Base-by-base conservation (phyloP, 2,888 invertebrate species). In the Caenorhabditis panamensis region DNA sequence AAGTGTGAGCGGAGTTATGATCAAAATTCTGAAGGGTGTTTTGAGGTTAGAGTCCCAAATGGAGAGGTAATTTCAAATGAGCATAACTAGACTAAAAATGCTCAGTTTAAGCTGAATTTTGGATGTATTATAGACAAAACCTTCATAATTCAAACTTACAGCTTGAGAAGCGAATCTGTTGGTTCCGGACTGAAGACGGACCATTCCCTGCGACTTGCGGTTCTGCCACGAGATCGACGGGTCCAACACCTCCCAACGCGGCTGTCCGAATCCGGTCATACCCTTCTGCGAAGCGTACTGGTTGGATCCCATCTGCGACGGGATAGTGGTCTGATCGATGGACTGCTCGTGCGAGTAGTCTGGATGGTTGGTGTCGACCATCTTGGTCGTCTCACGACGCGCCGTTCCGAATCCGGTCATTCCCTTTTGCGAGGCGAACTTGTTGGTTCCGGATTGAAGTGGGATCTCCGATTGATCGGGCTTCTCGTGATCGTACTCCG, bases 261-360 rank as follows among this genome's bases (percentile, higher is more conserved):
- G 85, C 79, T 90, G 90, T 76, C 91, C 91, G 84, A 91, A 90
- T 59, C 89, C 84, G 68, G 91, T 91, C 90, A 91, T 91, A 53
- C 84, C 84, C 89, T 89, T 90, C 84, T 90, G 91, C 58, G 89
- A 89, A 22, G 90, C 91, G 82, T 88, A 91, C 76, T 89, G 85
- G 85, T 90, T 90, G 54, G 87, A 88, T 63, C 91, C 91, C 91
- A 91, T 91, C 83, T 91, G 86, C 44, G 79, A 84, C 41, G 84
- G 84, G 62, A 89, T 89, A 59, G 85, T 86, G 62, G 90, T 87
- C 67, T 86, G 84, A 77, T 90, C 90, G 77, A 90, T 89, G 56
- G 86, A 87, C 16, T 81, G 73, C 78, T 90, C 89, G 71, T 84
- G 87, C 63, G 86, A 84, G 82, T 91, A 91, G n/a, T 91, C 91